phyloP scores from a whole-genome alignment of 2,113 vertebrate species.

The Bothrops jararaca region DNA sequence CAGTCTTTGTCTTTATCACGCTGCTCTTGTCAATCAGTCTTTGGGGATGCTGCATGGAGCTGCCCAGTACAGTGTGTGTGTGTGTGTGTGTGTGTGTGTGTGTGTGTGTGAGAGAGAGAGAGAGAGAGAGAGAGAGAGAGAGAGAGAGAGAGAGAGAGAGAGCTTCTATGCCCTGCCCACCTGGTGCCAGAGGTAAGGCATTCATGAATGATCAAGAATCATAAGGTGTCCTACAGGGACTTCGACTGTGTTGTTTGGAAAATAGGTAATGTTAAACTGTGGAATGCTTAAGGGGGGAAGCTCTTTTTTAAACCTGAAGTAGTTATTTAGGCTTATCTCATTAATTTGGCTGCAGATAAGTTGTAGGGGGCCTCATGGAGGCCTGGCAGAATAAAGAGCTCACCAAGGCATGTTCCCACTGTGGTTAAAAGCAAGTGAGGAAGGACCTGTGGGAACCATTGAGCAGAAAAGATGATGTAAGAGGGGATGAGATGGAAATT shows the following conservation, averaged over 20 bases:
- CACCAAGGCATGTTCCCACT: background rate
- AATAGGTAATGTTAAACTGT: background rate
- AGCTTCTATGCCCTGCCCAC: background rate
- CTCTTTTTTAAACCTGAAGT: background rate
- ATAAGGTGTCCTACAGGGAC: background rate
- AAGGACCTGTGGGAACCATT: background rate
- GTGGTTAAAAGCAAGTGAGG: background rate
- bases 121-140: too few species aligned
- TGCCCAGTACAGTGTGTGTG: background rate
- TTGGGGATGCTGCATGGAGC: background rate
- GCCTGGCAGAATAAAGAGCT: background rate
- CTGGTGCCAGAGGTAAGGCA: background rate
- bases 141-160: too few species aligned
- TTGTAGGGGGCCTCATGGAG: background rate
- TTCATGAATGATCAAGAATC: too few species aligned
- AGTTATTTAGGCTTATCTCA: background rate
- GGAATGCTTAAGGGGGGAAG: background rate
- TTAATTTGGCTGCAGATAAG: background rate
- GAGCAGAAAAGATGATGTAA: background rate
- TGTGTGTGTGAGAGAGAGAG: too few species aligned
- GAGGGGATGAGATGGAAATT: background rate
- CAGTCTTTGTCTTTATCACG: background rate
- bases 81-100: too few species aligned
- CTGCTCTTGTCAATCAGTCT: background rate
- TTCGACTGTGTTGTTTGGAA: background rate